Evolutionary conservation across 2,797 vertebrate genomes (phyloP).

Genomic region (Acanthopagrus latus): DNA sequence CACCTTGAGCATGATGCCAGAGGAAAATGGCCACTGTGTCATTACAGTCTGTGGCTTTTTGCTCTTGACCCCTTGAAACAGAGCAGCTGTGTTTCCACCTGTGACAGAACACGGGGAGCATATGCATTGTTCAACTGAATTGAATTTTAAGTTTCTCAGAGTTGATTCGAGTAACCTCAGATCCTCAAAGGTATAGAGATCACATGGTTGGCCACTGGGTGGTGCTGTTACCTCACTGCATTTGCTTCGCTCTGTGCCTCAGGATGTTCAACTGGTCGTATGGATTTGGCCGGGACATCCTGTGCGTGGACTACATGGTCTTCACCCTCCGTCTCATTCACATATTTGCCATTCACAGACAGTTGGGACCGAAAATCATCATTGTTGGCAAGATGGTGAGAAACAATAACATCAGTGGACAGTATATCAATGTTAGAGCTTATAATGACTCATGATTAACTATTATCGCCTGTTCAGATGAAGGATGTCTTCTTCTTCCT

Average conservation of each 20-base stretch:
- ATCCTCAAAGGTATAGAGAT: no score
- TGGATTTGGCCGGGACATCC: constrained; percentile 84
- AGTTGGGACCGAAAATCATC: constrained; percentile 94
- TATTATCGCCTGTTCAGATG: constrained; percentile 80
- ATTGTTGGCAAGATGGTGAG: constrained; percentile 94
- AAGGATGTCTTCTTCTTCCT: constrained; percentile 96
- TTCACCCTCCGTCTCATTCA: constrained; percentile 93
- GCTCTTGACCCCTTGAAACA: background rate
- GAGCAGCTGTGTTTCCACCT: background rate
- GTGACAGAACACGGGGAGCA: background rate
- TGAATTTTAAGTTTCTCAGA: background rate
- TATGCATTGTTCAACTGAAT: background rate
- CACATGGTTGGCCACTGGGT: constrained; percentile 18
- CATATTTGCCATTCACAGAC: constrained; percentile 93
- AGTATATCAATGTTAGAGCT: background rate
- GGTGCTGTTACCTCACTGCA: background rate
- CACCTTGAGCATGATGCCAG: no score
- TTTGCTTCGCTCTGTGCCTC: constrained; percentile 15
- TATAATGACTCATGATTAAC: background rate
- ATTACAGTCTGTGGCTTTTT: background rate
- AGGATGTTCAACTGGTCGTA: constrained; percentile 85
- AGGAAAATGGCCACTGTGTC: no score
- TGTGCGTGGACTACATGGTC: constrained; percentile 92
- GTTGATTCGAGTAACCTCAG: background rate
- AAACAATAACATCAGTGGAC: background rate